These are phyloP conservation scores for Coregonus ussuriensis DNA, from an alignment of 2,797 vertebrate genomes.

Conservation along the genomic window DNA sequence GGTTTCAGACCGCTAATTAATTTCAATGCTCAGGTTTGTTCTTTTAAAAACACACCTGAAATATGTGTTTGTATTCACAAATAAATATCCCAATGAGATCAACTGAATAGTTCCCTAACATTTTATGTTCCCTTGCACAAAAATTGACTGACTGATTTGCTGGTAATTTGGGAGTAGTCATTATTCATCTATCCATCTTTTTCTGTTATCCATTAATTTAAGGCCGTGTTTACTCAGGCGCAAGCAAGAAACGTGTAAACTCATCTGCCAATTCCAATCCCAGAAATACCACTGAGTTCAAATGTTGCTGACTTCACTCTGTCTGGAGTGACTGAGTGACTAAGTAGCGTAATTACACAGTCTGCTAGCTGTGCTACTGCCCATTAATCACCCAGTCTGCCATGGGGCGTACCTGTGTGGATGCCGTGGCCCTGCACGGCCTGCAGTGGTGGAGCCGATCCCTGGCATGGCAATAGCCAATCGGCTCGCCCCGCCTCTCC, in stretches of 20 bases:
- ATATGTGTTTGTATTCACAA: not conserved
- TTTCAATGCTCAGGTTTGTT: not conserved
- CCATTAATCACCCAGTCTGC: slow-evolving; percentile 66
- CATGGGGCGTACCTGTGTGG: slow-evolving; percentile 48
- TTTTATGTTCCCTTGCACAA: slow-evolving; percentile 23
- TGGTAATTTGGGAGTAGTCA: slow-evolving; percentile 42
- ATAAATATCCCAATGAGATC: not conserved
- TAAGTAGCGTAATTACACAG: slow-evolving; percentile 78
- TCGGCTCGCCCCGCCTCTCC: slow-evolving; percentile 9
- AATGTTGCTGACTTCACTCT: slow-evolving; percentile 69
- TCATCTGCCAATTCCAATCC: slow-evolving; percentile 47
- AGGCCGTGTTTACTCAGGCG: slow-evolving; percentile 38
- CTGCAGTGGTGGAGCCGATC: not conserved
- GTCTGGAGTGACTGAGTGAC: slow-evolving; percentile 71
- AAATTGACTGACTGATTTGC: not conserved
- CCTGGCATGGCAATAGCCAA: slow-evolving; percentile 21
- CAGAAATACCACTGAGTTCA: slow-evolving; percentile 47
- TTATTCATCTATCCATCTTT: slow-evolving; percentile 44
- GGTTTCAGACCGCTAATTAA: not conserved
- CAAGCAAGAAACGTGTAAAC: slow-evolving; percentile 46
- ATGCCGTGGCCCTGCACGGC: slow-evolving; percentile 27
- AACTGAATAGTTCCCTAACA: not conserved
- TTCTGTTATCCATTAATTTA: slow-evolving; percentile 23
- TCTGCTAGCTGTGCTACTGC: slow-evolving; percentile 70
- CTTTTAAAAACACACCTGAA: not conserved